Base-by-base conservation (phyloP, 2,888 invertebrate species). In the Eucera pruinosa region DNA sequence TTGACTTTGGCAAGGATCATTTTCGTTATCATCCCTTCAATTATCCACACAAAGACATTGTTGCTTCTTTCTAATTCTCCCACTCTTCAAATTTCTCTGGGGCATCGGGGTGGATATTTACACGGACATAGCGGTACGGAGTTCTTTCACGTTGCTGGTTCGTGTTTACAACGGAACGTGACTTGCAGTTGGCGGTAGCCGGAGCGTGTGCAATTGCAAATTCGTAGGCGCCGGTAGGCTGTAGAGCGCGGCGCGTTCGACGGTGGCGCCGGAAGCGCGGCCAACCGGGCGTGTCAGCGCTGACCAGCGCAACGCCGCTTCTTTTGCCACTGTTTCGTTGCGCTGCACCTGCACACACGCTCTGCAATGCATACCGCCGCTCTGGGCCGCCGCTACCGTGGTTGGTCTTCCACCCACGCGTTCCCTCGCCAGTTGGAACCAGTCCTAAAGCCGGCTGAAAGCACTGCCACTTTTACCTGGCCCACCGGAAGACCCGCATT, bases 211-310 rank as follows among this genome's bases (percentile, higher is more conserved):
- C 58, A 50, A 72, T 62, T 43, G 52, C 45, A 60, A 50, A 69
- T 76, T 64, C 54, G 68, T 47, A 68, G 68, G 74, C 79, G 83
- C 74, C 84, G 50, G 60, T 54, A 52, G 66, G 39, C 43, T 54
- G 58, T 39, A 48, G 71, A 64, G 60, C 72, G 39, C 52, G 47
- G 64, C 65, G 58, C 66, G 57, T 15, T 79, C 80, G 85, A 85
- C 80, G 86, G 83, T 87, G 88, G 87, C 89, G 90, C 88, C 89
- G 90, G 89, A 90, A 90, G 89, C 87, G 73, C 70, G 85, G 84
- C 84, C 86, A 88, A 86, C 88, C 90, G 87, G 88, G 90, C 90
- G 90, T 90, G 90, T 89, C 90, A 88, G 89, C 87, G 88, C 89
- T 90, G 89, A 90, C 90, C 90, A 91, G 88, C 90, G 88, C 88